phyloP scores from a whole-genome alignment of 2,113 vertebrate genomes.

The Suricata suricatta region DNA sequence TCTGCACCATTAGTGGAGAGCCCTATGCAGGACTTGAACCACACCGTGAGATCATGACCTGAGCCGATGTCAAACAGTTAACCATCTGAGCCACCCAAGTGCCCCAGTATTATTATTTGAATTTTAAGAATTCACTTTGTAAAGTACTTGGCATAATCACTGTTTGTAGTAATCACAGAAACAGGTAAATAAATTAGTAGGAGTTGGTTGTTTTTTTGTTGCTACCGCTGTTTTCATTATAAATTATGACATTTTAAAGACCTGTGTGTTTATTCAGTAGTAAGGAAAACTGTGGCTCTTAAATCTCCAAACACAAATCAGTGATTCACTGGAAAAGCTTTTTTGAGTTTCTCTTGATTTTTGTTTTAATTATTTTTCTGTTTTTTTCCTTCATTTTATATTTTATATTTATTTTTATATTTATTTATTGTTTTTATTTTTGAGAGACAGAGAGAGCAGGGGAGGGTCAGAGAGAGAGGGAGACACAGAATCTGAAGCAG shows the following conservation, averaged over 20 bases:
- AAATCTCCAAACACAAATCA: background rate
- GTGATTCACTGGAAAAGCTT: background rate
- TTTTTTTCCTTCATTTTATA: background rate
- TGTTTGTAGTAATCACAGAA: background rate
- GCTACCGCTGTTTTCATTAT: background rate
- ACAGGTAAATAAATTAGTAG: constrained; percentile 21
- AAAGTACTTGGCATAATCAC: background rate
- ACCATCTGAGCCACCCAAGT: too few species aligned
- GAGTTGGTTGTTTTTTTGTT: constrained; percentile 38
- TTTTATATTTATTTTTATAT: too few species aligned
- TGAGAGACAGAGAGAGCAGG: too few species aligned
- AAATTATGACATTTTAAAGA: background rate
- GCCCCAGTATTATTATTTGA: background rate
- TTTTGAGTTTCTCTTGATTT: constrained; percentile 29
- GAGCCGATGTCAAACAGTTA: too few species aligned
- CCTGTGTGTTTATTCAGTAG: background rate
- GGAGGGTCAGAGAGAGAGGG: too few species aligned
- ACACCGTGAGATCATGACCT: too few species aligned
- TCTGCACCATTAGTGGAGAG: too few species aligned
- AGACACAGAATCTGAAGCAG: too few species aligned
- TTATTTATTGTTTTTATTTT: too few species aligned
- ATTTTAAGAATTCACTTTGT: constrained; percentile 19
- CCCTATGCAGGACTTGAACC: too few species aligned
- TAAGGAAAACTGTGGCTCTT: background rate
- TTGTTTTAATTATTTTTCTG: background rate